Evolutionary conservation across 2,113 vertebrate species (phyloP), one percentile per base, ranked within the genome.

Genomic region (Callipepla squamata): DNA sequence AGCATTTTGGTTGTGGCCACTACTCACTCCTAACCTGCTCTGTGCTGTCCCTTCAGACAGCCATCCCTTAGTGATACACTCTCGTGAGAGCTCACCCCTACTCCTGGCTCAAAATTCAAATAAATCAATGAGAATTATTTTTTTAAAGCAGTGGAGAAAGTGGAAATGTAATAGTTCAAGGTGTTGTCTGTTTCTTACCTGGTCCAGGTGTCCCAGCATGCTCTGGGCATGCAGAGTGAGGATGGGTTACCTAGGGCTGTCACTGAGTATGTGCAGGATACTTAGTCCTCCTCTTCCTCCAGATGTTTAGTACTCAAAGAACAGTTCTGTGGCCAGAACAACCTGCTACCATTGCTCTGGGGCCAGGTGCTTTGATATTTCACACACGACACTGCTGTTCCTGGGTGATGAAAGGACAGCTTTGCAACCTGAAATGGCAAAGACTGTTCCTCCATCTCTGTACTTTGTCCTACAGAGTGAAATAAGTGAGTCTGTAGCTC

Each of bases 391-490:
- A 1, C 4, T 30, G 61, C 14, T 18, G 2, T 21, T 79, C 6
- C 40, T 73, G 70, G 22, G 13, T 3, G 2, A 38, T 40, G 19
- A 61, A 59, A 36, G 0, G 1, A 57, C n/a, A 28, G 11, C 32
- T 13, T 21, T 74, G 26, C 5, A 15, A 7, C 3, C 34, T 48
- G 55, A 61, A 62, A 36, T 30, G 20, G 10, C 47, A 85, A 21
- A 80, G 65, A 18, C 22, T 4, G 0, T 63, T 59, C 51, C 20
- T 1, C 4, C 45, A 32, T 53, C 40, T 50, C n/a, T 42, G 36
- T 38, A 57, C 72, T 1, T 0, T 0, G 3, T 70, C n/a, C 32
- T 2, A 1, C 6, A 20, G 0, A 66, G 55, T 36, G 1, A 1
- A 34, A 53, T 53, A 59, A 4, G 4, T 28, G 38, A 45, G 69